Conservation (phyloP, 2,113 vertebrate species). For the Grus americana region DNA sequence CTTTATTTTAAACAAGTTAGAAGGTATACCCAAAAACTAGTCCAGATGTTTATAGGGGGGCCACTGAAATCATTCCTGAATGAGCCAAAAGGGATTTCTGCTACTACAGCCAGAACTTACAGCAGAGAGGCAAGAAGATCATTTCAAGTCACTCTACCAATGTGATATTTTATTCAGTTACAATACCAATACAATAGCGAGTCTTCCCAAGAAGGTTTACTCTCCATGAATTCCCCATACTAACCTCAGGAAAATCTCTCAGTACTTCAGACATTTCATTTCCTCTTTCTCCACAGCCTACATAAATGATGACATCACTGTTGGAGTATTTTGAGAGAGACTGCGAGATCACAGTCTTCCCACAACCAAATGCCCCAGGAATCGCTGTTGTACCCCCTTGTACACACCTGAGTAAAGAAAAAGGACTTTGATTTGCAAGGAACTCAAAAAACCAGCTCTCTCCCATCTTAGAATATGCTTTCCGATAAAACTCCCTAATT, state of each 20-base stretch:
- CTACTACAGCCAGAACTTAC: neutral
- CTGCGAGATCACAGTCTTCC: constrained; percentile 98
- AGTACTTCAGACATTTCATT: constrained; percentile 99
- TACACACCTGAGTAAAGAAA: constrained; percentile 85
- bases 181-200: neutral
- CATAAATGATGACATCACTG: constrained; percentile 97
- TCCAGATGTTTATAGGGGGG: neutral
- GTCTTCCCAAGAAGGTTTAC: neutral
- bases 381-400: constrained; percentile 98
- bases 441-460: neutral
- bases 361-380: constrained; percentile 95
- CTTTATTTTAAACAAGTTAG: neutral
- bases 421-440: constrained; percentile 3
- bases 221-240: constrained; percentile 44
- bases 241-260: constrained; percentile 96
- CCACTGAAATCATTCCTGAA: neutral
- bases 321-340: constrained; percentile 98
- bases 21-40: neutral
- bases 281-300: constrained; percentile 96
- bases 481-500: neutral
- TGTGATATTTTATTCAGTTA: neutral
- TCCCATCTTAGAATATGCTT: neutral
- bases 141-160: neutral
- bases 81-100: neutral
- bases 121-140: neutral